Percentiles rank a stretch among this genome's conserved stretches.
Conservation (phyloP, 2,113 vertebrate species). For the Tinamus guttatus region DNA sequence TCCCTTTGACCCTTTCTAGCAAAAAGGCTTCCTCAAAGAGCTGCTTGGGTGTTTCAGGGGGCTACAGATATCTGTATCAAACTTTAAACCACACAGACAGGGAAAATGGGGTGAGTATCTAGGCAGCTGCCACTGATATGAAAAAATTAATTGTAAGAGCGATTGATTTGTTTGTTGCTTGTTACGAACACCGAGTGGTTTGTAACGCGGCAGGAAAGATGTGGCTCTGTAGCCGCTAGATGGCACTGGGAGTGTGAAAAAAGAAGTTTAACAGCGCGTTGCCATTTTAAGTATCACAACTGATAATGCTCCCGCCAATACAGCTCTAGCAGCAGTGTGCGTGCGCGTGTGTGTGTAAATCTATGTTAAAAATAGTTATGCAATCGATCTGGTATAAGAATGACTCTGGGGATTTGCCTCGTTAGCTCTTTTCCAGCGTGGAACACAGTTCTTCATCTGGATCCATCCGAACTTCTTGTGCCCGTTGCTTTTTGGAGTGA, state of each 20-base stretch:
- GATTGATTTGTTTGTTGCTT: too few species aligned
- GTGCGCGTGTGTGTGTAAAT: not conserved
- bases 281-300: not conserved
- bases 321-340: not conserved
- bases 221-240: constrained; percentile 56
- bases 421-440: not conserved
- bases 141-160: not conserved
- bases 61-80: too few species aligned
- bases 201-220: rapidly evolving
- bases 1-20: not conserved
- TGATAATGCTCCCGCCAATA: not conserved
- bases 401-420: not conserved
- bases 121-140: not conserved
- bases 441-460: not conserved
- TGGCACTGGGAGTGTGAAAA: constrained; percentile 64
- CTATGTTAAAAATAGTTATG: not conserved
- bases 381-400: not conserved
- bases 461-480: not conserved
- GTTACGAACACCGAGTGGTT: rapidly evolving
- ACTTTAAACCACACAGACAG: too few species aligned
- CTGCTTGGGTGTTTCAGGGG: not conserved
- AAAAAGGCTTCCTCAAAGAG: not conserved
- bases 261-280: rapidly evolving
- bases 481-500: not conserved
- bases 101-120: not conserved